Percentiles rank a stretch among this genome's conserved stretches.
phyloP scores from a whole-genome alignment of 1,140 invertebrate genomes.

The Zaprionus nigranus region DNA sequence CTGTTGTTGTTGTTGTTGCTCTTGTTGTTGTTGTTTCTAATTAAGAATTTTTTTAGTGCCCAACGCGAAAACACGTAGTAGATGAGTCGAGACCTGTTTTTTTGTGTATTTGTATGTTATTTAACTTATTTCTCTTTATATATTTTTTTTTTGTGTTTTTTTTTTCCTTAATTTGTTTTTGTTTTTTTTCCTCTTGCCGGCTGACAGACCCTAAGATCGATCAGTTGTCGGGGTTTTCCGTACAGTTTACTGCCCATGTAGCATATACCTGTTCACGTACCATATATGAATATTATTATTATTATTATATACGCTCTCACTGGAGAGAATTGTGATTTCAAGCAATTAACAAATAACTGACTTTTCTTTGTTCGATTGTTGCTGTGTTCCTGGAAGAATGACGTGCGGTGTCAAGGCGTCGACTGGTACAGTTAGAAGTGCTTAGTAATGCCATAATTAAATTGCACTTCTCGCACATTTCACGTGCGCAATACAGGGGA shows the following conservation, averaged over 20 bases:
- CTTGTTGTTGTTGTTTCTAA: slow-evolving; percentile 9
- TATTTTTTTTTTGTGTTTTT: background rate
- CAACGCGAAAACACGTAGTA: slow-evolving; percentile 6
- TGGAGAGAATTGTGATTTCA: slow-evolving; percentile 5
- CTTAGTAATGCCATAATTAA: slow-evolving; percentile 5
- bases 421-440: slow-evolving; percentile 2
- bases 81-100: slow-evolving; percentile 11
- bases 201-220: slow-evolving; percentile 3
- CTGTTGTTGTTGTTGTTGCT: background rate
- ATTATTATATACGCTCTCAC: slow-evolving; percentile 1
- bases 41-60: slow-evolving; percentile 2
- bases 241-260: background rate
- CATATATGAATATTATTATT: background rate
- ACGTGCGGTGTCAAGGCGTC: slow-evolving; percentile 1
- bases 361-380: slow-evolving; percentile 1
- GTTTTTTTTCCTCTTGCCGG: background rate
- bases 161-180: background rate
- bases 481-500: too few species aligned
- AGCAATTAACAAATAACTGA: slow-evolving; percentile 6
- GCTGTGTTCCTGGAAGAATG: background rate
- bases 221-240: background rate
- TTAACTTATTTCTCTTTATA: background rate
- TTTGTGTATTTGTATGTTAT: slow-evolving; percentile 10
- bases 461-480: background rate
- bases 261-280: background rate